A percentile compares a stretch with the other conserved stretches of the same genome.
These are phyloP conservation scores for Tryphoninae sp. DNA, from an alignment of 2,888 invertebrate species.

Conservation along the genomic window DNA sequence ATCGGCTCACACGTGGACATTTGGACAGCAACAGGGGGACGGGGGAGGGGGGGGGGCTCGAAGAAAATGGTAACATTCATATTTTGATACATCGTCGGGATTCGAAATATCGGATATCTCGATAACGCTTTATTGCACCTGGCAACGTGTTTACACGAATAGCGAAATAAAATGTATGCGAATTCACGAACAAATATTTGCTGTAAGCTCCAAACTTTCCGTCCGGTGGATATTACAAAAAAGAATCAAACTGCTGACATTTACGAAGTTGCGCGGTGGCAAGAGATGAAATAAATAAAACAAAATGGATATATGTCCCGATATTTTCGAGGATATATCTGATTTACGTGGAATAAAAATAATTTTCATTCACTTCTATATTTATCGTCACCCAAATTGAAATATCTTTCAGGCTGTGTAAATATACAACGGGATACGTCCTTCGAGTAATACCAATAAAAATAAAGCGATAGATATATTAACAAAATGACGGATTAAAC, in stretches of 20 bases:
- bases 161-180: background rate
- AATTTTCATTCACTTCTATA: too few relatives aligned
- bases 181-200: background rate
- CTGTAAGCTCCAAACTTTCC: background rate
- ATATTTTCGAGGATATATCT: too few relatives aligned
- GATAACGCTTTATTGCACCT: background rate
- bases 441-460: too few relatives aligned
- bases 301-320: too few relatives aligned
- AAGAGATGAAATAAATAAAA: too few relatives aligned
- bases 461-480: background rate
- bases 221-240: background rate
- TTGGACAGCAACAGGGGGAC: background rate
- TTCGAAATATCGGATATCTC: slow-evolving; percentile 17
- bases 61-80: slow-evolving; percentile 1
- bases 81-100: slow-evolving; percentile 12
- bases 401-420: too few relatives aligned
- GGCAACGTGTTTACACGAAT: background rate
- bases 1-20: slow-evolving; percentile 43
- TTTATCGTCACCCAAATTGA: too few relatives aligned
- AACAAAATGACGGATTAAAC: background rate
- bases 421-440: too few relatives aligned
- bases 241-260: background rate
- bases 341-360: too few relatives aligned
- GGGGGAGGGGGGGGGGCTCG: background rate
- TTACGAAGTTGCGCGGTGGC: too few relatives aligned